Percentiles rank a stretch among this genome's conserved stretches.
phyloP scores from a whole-genome alignment of 2,888 invertebrate genomes.

The Fabriciana adippe region DNA sequence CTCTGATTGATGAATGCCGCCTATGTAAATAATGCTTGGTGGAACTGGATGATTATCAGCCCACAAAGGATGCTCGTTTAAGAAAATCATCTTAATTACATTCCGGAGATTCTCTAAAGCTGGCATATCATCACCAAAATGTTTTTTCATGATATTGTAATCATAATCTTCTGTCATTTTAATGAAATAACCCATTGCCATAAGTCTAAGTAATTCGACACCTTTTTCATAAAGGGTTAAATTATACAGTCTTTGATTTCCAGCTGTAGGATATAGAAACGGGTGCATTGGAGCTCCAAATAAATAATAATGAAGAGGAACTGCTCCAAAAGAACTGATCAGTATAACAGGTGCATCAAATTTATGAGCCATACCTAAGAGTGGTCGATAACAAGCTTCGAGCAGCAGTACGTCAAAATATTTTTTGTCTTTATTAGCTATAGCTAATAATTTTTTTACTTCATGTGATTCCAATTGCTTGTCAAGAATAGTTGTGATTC shows the following conservation, averaged over 20 bases:
- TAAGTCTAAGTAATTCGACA: conserved; percentile 31
- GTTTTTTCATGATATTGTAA: conserved; percentile 39
- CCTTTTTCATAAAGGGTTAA: conserved; percentile 48
- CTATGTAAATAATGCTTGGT: conserved; percentile 51
- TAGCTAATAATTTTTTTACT: conserved; percentile 43
- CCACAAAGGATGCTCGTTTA: conserved; percentile 54
- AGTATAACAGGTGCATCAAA: conserved; percentile 43
- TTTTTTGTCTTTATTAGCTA: conserved; percentile 40
- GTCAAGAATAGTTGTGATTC: conserved; percentile 39
- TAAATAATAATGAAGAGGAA: conserved; percentile 20
- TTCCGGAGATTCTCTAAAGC: conserved; percentile 38
- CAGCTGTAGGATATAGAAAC: conserved; percentile 37
- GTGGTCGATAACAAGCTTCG: conserved; percentile 39
- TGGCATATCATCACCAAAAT: conserved; percentile 43
- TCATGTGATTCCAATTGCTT: conserved; percentile 43
- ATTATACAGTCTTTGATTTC: conserved; percentile 43
- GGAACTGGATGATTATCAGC: conserved; percentile 51
- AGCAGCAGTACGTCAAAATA: conserved; percentile 43
- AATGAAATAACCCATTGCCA: conserved; percentile 17
- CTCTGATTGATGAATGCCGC: conserved; percentile 51
- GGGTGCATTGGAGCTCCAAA: conserved; percentile 43
- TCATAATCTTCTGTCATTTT: conserved; percentile 32
- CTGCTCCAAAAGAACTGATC: conserved; percentile 42
- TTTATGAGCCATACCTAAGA: conserved; percentile 39
- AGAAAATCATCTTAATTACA: conserved; percentile 51